phyloP scores from a whole-genome alignment of 1,140 invertebrate species.

The Rhopalosiphum maidis region DNA sequence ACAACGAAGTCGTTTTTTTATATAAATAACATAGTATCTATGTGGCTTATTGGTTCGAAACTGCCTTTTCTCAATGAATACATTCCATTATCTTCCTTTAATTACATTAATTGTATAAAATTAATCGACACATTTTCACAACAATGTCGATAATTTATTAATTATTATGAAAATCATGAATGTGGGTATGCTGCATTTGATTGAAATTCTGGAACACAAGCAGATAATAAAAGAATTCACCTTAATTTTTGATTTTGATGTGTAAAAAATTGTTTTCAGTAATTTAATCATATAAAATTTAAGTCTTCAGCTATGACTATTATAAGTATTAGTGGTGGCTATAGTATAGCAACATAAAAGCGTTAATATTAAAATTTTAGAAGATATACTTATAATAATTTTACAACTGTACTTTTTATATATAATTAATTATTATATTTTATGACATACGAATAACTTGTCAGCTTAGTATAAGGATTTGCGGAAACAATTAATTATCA shows the following conservation, averaged over 20 bases:
- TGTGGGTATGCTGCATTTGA: no score
- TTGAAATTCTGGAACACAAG: no score
- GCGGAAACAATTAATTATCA: no score
- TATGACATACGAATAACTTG: no score
- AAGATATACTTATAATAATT: no score
- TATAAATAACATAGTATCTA: not conserved
- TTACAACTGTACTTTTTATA: no score
- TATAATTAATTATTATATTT: no score
- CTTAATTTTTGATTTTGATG: not conserved
- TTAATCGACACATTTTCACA: not conserved
- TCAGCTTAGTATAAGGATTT: no score
- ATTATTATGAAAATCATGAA: not conserved
- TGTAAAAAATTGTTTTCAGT: not conserved
- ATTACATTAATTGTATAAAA: not conserved
- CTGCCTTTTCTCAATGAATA: not conserved
- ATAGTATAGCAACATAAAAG: no score
- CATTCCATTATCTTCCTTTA: not conserved
- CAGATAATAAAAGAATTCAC: no score
- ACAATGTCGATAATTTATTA: not conserved
- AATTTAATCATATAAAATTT: not conserved
- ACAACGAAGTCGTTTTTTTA: not conserved
- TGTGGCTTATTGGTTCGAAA: not conserved
- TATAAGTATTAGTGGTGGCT: no score
- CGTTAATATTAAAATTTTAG: no score
- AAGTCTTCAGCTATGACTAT: not conserved